Conservation (phyloP, 64 coral and sea anemone species). For the Actinia equina region DNA sequence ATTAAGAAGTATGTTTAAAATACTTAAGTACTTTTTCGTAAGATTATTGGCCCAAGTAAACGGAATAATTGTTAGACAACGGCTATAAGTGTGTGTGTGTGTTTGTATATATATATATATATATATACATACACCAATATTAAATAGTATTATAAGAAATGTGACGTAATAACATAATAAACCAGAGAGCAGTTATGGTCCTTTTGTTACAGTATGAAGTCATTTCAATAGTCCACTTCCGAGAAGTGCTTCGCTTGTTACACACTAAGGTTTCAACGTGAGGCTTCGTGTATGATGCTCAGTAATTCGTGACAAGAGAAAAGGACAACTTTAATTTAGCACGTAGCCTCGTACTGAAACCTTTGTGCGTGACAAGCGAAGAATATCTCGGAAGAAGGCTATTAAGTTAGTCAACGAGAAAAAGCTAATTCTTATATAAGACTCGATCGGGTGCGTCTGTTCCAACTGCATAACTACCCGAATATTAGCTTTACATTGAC, state of each 20-base stretch:
- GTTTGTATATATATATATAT: not conserved
- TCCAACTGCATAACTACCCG: not conserved
- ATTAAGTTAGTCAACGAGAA: no score
- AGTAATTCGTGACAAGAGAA: no score
- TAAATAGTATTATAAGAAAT: slow-evolving; percentile 6
- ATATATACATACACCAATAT: slow-evolving; percentile 1
- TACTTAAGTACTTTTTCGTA: not conserved
- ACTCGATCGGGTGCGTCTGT: no score
- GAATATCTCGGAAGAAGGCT: no score
- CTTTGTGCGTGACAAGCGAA: no score
- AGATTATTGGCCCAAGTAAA: not conserved
- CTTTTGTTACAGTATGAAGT: not conserved
- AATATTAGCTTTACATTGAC: not conserved
- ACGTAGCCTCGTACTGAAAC: no score
- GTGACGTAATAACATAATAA: slow-evolving; percentile 6
- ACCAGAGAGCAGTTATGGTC: not conserved
- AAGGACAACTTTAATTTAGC: no score
- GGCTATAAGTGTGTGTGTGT: not conserved
- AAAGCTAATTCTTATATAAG: no score
- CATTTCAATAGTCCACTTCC: not conserved
- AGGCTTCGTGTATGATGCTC: no score
- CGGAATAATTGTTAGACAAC: not conserved
- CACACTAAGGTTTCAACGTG: no score
- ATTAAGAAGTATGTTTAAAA: not conserved
- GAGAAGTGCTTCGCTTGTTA: no score